Evolutionary conservation across 2,888 invertebrate genomes (phyloP), one percentile per base, ranked within the genome.

Genomic region (Agrotis clavis): DNA sequence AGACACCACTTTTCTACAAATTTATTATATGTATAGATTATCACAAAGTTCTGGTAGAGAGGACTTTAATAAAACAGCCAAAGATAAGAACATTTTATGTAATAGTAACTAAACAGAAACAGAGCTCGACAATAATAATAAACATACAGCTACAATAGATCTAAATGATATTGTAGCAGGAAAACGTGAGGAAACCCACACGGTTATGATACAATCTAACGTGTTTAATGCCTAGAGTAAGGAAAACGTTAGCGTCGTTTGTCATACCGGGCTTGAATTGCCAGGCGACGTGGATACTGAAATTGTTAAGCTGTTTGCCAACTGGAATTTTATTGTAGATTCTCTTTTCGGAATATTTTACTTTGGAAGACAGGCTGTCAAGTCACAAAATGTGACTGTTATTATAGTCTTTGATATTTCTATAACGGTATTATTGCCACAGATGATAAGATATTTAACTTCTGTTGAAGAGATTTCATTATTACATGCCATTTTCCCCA

Each of bases 181-280:
- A 69, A 69, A 69, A 64, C 81, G 67, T 77, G 79, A 77, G 67
- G 73, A 74, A 73, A 74, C 74, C 69, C 76, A 69, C 74, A 67
- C 69, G 45, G 11, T 35, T 18, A 16, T 62, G 81, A 80, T 81
- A 80, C 9, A 14, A 81, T 80, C 81, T 74, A 70, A 48, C 61
- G 50, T 65, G 78, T 61, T 77, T 65, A 74, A 77, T 80, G 64
- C 11, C 47, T 11, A 11, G 53, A 77, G 53, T 64, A 81, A 45
- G 80, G 78, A 65, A 73, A 77, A 67, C 54, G 54, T 19, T 54
- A 56, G 63, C 30, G 48, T 56, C 77, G 53, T 81, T 81, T 81
- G 59, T 81, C 68, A 67, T 73, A 63, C 59, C 21, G 48, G 30
- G 45, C 45, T 63, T n/a, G 45, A 67, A 63, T 71, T 57, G 47